These are phyloP conservation scores for Habrosyne pyritoides DNA, from an alignment of 2,888 invertebrate genomes.

Conservation along the genomic window DNA sequence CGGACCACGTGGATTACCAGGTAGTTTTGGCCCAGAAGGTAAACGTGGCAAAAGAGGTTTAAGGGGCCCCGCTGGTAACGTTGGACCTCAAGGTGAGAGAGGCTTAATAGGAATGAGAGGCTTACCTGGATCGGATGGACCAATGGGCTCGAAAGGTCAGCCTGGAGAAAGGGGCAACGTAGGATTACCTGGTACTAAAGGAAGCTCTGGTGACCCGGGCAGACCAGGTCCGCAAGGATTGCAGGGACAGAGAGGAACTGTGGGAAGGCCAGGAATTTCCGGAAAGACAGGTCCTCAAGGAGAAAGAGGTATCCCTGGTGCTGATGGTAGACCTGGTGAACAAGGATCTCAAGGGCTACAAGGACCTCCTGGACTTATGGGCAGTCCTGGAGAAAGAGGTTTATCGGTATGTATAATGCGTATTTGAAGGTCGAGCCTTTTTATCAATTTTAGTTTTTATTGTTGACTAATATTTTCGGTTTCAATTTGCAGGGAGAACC, in stretches of 20 bases:
- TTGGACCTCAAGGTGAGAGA: conserved; percentile 90
- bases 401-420: conserved; percentile 80
- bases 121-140: conserved; percentile 90
- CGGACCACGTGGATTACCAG: conserved; percentile 90
- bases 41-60: conserved; percentile 92
- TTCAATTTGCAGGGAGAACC: conserved; percentile 87
- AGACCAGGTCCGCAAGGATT: conserved; percentile 87
- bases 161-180: conserved; percentile 87
- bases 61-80: conserved; percentile 88
- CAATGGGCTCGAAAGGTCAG: conserved; percentile 89
- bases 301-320: conserved; percentile 90
- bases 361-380: conserved; percentile 91
- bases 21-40: conserved; percentile 89
- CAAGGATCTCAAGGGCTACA: conserved; percentile 91
- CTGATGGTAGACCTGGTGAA: conserved; percentile 93
- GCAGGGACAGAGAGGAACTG: conserved; percentile 84
- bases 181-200: conserved; percentile 81
- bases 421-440: background rate
- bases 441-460: background rate
- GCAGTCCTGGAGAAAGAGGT: conserved; percentile 91
- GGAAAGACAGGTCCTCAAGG: conserved; percentile 89
- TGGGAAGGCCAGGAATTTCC: conserved; percentile 87
- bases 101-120: conserved; percentile 87
- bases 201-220: conserved; percentile 85
- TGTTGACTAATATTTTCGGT: conserved; percentile 8